These are phyloP conservation scores for Peromyscus maniculatus DNA, from an alignment of 2,113 vertebrate genomes.

Conservation along the genomic window DNA sequence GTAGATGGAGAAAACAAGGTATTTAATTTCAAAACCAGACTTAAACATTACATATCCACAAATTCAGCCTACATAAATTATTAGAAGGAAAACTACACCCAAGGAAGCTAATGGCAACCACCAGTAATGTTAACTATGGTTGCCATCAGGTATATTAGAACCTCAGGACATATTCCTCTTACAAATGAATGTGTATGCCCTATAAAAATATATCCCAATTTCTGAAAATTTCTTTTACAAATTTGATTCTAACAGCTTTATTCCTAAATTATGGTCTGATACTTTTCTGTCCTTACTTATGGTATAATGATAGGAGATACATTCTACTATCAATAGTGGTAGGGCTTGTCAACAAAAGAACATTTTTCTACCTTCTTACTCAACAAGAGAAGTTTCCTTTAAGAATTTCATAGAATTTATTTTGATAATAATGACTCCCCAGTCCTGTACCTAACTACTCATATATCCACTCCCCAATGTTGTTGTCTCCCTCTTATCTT, in stretches of 20 bases:
- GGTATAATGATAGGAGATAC: neutral
- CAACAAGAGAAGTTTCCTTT: neutral
- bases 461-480: neutral
- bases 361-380: neutral
- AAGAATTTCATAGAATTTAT: neutral
- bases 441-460: neutral
- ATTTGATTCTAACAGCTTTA: neutral
- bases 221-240: neutral
- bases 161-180: neutral
- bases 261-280: neutral
- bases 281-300: neutral
- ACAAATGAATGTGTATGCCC: neutral
- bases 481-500: neutral
- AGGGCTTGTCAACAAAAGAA: neutral
- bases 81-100: too few species aligned
- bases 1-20: too few species aligned
- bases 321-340: neutral
- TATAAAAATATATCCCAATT: neutral
- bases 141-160: neutral
- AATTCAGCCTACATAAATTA: too few species aligned
- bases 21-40: too few species aligned
- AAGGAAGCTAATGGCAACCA: too few species aligned
- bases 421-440: neutral
- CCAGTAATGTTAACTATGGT: neutral
- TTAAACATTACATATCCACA: too few species aligned